Percentiles rank a stretch among this genome's conserved stretches.
Conservation (phyloP, 2,888 invertebrate genomes). For the Exephanes ischioxanthus region DNA sequence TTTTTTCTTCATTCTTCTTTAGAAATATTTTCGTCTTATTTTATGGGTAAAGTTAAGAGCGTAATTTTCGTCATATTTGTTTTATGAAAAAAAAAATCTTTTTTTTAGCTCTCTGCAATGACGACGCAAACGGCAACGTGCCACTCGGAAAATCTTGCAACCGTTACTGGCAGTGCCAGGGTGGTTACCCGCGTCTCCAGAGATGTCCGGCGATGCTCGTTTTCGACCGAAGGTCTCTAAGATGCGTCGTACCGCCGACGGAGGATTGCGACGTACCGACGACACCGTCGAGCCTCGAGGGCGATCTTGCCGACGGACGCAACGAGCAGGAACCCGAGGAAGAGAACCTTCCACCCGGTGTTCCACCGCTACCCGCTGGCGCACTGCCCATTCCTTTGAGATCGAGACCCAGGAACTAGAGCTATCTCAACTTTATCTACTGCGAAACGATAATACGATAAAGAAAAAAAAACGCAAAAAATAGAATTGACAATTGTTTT, state of each 20-base stretch:
- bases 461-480: background rate
- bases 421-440: conserved; percentile 9
- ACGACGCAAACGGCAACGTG: conserved; percentile 96
- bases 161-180: conserved; percentile 97
- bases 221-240: conserved; percentile 92
- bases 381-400: conserved; percentile 82
- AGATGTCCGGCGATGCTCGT: conserved; percentile 96
- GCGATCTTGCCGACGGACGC: conserved; percentile 80
- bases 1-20: background rate
- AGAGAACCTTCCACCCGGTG: conserved; percentile 83
- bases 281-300: conserved; percentile 87
- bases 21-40: background rate
- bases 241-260: conserved; percentile 95
- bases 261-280: conserved; percentile 95
- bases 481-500: background rate
- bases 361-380: conserved; percentile 82
- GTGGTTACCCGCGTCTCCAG: conserved; percentile 96
- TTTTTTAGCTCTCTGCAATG: conserved; percentile 93
- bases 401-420: conserved; percentile 80
- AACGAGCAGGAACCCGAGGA: conserved; percentile 84
- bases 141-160: conserved; percentile 96
- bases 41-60: no score
- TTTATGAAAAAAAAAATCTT: background rate
- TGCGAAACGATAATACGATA: conserved; percentile 56
- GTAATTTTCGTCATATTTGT: background rate